Evolutionary conservation across 1,140 invertebrate species (phyloP).

Genomic region (Telenomus remus): DNA sequence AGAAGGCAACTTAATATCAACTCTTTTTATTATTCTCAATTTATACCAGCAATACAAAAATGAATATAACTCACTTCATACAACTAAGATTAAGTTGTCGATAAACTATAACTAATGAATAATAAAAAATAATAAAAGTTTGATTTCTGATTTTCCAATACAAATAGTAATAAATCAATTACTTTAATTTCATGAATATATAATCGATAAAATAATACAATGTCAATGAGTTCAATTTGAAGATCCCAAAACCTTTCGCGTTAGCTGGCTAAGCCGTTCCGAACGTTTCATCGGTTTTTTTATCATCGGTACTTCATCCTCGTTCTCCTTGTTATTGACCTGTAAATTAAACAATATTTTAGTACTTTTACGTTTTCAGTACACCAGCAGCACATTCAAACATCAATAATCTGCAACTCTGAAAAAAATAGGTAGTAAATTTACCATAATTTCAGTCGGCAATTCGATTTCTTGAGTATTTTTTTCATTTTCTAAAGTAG

Average conservation of each 20-base stretch:
- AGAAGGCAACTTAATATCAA: too few relatives aligned
- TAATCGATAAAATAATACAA: neutral
- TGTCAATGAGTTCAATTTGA: constrained; percentile 27
- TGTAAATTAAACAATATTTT: constrained; percentile 29
- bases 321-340: constrained; percentile 63
- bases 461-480: too few relatives aligned
- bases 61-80: too few relatives aligned
- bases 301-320: constrained; percentile 52
- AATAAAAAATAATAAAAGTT: too few relatives aligned
- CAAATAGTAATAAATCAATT: too few relatives aligned
- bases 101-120: too few relatives aligned
- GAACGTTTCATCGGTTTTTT: constrained; percentile 51
- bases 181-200: neutral
- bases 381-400: neutral
- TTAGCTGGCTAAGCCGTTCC: constrained; percentile 22
- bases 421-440: neutral
- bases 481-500: too few relatives aligned
- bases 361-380: neutral
- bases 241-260: constrained; percentile 46
- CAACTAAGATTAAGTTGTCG: too few relatives aligned
- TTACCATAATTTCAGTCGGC: too few relatives aligned
- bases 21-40: too few relatives aligned
- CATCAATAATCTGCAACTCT: neutral
- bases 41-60: too few relatives aligned
- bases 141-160: too few relatives aligned